Conservation (phyloP, 2,797 vertebrate genomes). For the Pygocentrus nattereri region DNA sequence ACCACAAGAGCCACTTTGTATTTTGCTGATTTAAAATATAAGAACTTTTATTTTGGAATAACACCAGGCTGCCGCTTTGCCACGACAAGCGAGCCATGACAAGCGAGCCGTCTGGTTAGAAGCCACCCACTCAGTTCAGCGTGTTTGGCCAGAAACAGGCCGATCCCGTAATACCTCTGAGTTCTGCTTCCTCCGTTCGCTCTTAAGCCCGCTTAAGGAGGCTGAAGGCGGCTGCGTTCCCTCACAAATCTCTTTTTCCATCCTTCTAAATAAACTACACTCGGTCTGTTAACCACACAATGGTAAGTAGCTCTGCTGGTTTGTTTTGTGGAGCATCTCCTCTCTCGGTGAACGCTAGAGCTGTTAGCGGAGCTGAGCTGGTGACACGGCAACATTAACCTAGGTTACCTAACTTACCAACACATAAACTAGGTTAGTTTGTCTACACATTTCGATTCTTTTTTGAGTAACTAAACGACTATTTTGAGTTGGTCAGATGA, state of each 20-base stretch:
- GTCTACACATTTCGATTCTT: not conserved
- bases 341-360: not conserved
- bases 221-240: not conserved
- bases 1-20: too few species aligned
- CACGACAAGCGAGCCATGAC: not conserved
- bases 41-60: not conserved
- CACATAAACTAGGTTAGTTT: not conserved
- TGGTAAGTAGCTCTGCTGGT: not conserved
- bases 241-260: not conserved
- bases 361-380: not conserved
- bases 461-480: not conserved
- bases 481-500: too few species aligned
- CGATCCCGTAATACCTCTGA: not conserved
- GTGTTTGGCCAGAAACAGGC: not conserved
- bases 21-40: too few species aligned
- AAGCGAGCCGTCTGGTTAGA: not conserved
- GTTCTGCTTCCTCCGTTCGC: not conserved
- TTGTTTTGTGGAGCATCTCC: not conserved
- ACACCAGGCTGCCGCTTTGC: not conserved
- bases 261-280: not conserved
- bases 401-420: too few species aligned
- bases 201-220: not conserved
- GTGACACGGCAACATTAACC: not conserved
- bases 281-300: not conserved
- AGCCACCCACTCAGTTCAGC: not conserved